Evolutionary conservation across 2,797 vertebrate genomes (phyloP).

Genomic region (Silurus aristotelis): DNA sequence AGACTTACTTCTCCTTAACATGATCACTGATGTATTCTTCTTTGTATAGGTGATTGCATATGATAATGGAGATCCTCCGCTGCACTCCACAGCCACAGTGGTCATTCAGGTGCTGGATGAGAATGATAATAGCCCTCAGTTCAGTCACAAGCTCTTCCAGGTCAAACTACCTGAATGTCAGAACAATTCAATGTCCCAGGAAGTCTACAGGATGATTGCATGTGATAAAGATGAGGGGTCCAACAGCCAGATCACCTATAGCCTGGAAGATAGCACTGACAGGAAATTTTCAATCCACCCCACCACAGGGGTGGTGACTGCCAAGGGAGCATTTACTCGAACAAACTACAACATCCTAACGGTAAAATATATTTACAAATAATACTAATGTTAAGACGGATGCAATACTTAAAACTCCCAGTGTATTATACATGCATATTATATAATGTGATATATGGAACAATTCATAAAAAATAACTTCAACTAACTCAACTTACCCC

Average conservation of each 20-base stretch:
- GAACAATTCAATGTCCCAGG: constrained; percentile 46
- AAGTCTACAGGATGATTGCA: constrained; percentile 86
- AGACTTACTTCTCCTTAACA: not conserved
- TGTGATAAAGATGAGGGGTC: constrained; percentile 84
- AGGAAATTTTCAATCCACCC: constrained; percentile 80
- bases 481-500: not conserved
- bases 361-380: constrained; percentile 63
- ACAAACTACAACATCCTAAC: constrained; percentile 91
- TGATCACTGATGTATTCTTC: not conserved
- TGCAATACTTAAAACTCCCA: not conserved
- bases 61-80: constrained; percentile 82
- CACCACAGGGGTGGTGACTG: constrained; percentile 78
- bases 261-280: constrained; percentile 76
- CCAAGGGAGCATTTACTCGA: constrained; percentile 77
- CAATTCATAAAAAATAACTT: no score
- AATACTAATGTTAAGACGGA: not conserved
- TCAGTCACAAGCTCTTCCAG: constrained; percentile 89
- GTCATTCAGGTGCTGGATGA: constrained; percentile 84
- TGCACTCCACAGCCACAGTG: constrained; percentile 86
- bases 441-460: not conserved
- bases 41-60: constrained; percentile 84
- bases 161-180: constrained; percentile 80
- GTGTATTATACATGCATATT: not conserved
- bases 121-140: constrained; percentile 88
- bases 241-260: constrained; percentile 86